phyloP scores from a whole-genome alignment of 2,797 vertebrate genomes.

The Leptodactylus fallax region DNA sequence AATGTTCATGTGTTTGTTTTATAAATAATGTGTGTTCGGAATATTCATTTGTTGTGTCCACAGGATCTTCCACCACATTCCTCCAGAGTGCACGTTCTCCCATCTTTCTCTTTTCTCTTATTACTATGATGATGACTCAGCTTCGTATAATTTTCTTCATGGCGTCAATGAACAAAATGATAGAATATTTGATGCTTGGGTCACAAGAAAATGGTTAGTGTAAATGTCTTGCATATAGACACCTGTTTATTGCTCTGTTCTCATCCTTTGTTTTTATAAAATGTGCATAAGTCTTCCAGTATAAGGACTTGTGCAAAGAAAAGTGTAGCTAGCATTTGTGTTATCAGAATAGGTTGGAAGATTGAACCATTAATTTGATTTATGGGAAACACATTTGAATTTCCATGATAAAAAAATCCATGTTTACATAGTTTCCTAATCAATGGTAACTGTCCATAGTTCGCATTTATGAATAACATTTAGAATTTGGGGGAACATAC shows the following conservation, averaged over 20 bases:
- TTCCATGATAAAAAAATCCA: too few relatives aligned
- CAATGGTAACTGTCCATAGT: neutral
- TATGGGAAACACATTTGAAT: too few relatives aligned
- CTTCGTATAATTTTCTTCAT: slow-evolving; percentile 91
- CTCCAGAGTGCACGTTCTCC: slow-evolving; percentile 84
- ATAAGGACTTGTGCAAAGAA: too few relatives aligned
- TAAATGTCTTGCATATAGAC: too few relatives aligned
- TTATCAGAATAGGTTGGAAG: too few relatives aligned
- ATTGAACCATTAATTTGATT: too few relatives aligned
- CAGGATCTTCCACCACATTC: slow-evolving; percentile 73
- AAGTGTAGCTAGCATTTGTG: too few relatives aligned
- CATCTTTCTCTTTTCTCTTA: slow-evolving; percentile 90
- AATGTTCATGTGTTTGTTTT: neutral
- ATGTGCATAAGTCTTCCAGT: too few relatives aligned
- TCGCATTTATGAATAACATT: neutral
- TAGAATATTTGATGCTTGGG: slow-evolving; percentile 81
- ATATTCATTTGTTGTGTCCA: neutral
- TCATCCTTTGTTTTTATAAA: too few relatives aligned
- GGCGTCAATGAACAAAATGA: slow-evolving; percentile 93
- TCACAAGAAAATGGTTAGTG: slow-evolving; percentile 77
- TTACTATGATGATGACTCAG: slow-evolving; percentile 92
- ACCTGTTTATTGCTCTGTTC: too few relatives aligned
- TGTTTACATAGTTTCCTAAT: too few relatives aligned
- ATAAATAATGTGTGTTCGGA: neutral
- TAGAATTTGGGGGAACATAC: neutral